These are phyloP conservation scores for Rynchops niger DNA, from an alignment of 2,113 vertebrate species.

Conservation along the genomic window DNA sequence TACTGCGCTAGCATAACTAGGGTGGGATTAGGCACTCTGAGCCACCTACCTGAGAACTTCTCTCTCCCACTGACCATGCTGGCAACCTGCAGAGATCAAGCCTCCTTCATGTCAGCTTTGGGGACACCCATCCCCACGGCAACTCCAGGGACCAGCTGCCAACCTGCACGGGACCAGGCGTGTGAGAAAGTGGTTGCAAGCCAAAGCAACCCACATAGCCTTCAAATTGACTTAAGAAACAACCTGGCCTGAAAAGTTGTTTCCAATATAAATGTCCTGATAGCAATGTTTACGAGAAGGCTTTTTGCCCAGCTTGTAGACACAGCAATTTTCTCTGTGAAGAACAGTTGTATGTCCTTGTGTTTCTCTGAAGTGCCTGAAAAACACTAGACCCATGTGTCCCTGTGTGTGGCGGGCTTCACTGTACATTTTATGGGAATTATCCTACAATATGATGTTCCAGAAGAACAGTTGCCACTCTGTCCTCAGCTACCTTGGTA, in stretches of 20 bases:
- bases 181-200: not conserved
- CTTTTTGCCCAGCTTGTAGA: not conserved
- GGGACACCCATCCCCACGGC: not conserved
- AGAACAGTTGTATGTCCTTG: not conserved
- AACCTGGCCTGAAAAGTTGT: rapidly evolving
- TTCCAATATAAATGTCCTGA: not conserved
- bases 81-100: not conserved
- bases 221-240: not conserved
- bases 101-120: not conserved
- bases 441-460: not conserved
- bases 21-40: not conserved
- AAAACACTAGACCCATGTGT: not conserved
- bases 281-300: not conserved
- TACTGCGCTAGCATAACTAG: rapidly evolving
- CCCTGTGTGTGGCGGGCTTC: not conserved
- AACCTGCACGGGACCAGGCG: not conserved
- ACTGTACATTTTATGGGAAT: not conserved
- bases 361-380: not conserved
- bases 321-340: not conserved
- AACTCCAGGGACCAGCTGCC: not conserved
- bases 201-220: not conserved
- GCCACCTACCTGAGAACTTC: not conserved
- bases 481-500: not conserved
- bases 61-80: not conserved
- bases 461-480: not conserved